Conservation (phyloP, 2,113 vertebrate genomes). For the Illadopsis cleaveri region DNA sequence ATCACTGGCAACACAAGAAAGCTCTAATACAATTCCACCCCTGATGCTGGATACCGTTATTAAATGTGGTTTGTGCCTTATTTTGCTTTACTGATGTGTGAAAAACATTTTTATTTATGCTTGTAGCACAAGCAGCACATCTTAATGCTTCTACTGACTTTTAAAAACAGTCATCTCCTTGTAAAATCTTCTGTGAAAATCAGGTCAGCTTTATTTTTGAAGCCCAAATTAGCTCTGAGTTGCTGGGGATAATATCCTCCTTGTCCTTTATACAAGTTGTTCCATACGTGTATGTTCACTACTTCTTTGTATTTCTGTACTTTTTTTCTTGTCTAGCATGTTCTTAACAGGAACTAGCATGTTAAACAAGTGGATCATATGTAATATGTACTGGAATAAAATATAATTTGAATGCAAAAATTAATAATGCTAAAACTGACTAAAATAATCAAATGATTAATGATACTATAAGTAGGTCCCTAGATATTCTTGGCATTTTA, state of each 20-base stretch:
- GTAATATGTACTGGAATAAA: neutral
- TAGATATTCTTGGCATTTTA: neutral
- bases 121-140: neutral
- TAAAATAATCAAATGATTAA: neutral
- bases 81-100: neutral
- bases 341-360: neutral
- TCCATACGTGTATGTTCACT: neutral
- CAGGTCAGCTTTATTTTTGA: neutral
- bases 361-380: neutral
- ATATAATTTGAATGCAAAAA: neutral
- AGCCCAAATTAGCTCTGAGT: neutral
- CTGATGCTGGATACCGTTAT: neutral
- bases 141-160: neutral
- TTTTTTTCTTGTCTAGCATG: neutral
- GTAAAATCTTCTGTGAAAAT: constrained; percentile 13
- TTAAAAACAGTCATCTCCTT: neutral
- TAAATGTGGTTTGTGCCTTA: neutral
- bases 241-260: neutral
- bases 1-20: neutral
- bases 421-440: neutral
- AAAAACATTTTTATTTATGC: neutral
- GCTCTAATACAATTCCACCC: neutral
- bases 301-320: neutral
- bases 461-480: neutral
- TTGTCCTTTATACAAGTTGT: neutral